Evolutionary conservation across 2,888 invertebrate genomes (phyloP).

Genomic region (Clanis bilineata): DNA sequence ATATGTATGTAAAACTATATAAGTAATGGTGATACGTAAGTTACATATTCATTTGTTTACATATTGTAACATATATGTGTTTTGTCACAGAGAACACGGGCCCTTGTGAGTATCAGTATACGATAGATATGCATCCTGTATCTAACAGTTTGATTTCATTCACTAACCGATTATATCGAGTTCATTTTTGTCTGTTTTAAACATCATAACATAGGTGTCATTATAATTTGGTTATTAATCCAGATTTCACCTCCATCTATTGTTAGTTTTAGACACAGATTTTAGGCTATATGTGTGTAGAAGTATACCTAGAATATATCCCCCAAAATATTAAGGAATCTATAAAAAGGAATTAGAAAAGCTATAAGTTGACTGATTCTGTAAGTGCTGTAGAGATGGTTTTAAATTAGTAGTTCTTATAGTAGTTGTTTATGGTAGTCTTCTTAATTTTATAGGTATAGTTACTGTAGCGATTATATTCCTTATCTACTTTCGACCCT

Average conservation of each 20-base stretch:
- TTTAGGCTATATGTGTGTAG: neutral
- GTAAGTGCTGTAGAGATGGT: no score
- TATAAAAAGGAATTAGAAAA: no score
- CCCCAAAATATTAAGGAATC: no score
- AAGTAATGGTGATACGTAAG: neutral
- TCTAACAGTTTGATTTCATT: slow-evolving; percentile 4
- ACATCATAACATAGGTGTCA: neutral
- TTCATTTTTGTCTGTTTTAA: neutral
- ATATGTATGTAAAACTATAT: neutral
- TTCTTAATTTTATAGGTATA: no score
- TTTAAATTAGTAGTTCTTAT: no score
- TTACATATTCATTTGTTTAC: slow-evolving; percentile 23
- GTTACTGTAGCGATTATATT: no score
- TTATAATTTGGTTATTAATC: neutral
- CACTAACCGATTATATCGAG: neutral
- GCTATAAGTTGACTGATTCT: no score
- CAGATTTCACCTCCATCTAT: neutral
- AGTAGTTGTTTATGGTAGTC: no score
- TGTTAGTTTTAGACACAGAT: neutral
- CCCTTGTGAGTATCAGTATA: slow-evolving; percentile 69
- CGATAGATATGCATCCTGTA: neutral
- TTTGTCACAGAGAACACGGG: slow-evolving; percentile 79
- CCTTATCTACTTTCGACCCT: no score
- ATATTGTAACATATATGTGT: slow-evolving; percentile 54
- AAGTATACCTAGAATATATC: neutral